Conservation (phyloP, 2,888 invertebrate species). For the Xylophagus ater region DNA sequence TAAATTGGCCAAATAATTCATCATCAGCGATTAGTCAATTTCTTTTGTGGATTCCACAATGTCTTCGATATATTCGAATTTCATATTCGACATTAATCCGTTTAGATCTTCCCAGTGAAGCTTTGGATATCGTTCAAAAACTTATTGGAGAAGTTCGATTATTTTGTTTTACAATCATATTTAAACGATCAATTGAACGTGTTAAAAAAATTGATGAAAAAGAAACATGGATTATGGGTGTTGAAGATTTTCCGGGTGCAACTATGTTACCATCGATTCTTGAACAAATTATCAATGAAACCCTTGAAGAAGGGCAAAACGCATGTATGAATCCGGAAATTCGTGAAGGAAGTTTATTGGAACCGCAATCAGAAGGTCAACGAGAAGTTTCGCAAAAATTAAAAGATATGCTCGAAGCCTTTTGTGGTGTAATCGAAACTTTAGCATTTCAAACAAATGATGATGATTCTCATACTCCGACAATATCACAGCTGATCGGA, state of each 20-base stretch:
- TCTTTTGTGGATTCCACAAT: slow-evolving; percentile 64
- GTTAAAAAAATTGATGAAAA: slow-evolving; percentile 56
- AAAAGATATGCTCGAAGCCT: slow-evolving; percentile 52
- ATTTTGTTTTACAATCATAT: slow-evolving; percentile 73
- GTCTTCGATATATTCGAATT: slow-evolving; percentile 67
- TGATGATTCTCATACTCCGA: slow-evolving; percentile 42
- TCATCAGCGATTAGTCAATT: slow-evolving; percentile 46
- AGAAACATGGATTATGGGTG: slow-evolving; percentile 81
- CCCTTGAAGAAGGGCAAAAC: slow-evolving; percentile 56
- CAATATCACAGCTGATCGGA: slow-evolving; percentile 53
- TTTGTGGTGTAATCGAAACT: slow-evolving; percentile 57
- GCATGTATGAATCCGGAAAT: slow-evolving; percentile 60
- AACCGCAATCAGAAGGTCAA: slow-evolving; percentile 37
- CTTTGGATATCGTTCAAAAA: slow-evolving; percentile 70
- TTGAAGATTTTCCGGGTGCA: slow-evolving; percentile 74
- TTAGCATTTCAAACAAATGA: slow-evolving; percentile 60
- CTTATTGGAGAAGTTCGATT: slow-evolving; percentile 79
- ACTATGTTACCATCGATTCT: slow-evolving; percentile 64
- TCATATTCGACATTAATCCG: slow-evolving; percentile 71
- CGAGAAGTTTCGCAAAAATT: slow-evolving; percentile 37
- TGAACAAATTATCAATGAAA: slow-evolving; percentile 60
- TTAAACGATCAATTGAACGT: slow-evolving; percentile 73
- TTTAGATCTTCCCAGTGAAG: slow-evolving; percentile 79
- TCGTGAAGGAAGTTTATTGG: slow-evolving; percentile 41
- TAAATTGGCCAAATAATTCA: slow-evolving; percentile 41